Evolutionary conservation across 1,140 invertebrate genomes (phyloP).

Genomic region (Whitmania pigra): DNA sequence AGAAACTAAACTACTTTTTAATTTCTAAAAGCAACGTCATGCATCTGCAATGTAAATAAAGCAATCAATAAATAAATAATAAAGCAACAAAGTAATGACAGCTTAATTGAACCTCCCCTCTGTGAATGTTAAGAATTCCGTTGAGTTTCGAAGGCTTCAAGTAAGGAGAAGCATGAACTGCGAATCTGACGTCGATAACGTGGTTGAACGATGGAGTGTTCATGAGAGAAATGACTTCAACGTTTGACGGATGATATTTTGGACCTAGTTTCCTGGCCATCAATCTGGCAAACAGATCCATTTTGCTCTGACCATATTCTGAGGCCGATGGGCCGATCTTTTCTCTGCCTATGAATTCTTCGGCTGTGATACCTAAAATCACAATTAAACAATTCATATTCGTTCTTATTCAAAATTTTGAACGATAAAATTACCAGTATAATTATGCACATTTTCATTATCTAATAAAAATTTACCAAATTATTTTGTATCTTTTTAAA

Average conservation of each 20-base stretch:
- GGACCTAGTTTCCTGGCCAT: conserved; percentile 62
- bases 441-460: not conserved
- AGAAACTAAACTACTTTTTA: not conserved
- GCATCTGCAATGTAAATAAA: no score
- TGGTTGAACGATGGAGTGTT: conserved; percentile 28
- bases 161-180: conserved; percentile 86
- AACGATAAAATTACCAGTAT: not conserved
- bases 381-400: not conserved
- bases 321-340: conserved; percentile 25
- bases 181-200: conserved; percentile 66
- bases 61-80: no score
- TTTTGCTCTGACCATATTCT: conserved; percentile 81
- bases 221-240: conserved; percentile 89
- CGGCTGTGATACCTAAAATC: conserved; percentile 69
- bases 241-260: conserved; percentile 64
- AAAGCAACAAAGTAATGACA: conserved; percentile 21
- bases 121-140: conserved; percentile 80
- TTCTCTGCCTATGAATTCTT: conserved; percentile 64
- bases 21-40: no score
- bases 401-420: no score
- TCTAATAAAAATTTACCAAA: no score
- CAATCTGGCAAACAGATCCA: conserved; percentile 74
- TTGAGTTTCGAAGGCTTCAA: conserved; percentile 85
- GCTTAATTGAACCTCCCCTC: conserved; percentile 62
- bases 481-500: not conserved